Evolutionary conservation across 2,888 invertebrate genomes (phyloP), one percentile per base, ranked within the genome.

Genomic region (Ornithoptera alexandrae): DNA sequence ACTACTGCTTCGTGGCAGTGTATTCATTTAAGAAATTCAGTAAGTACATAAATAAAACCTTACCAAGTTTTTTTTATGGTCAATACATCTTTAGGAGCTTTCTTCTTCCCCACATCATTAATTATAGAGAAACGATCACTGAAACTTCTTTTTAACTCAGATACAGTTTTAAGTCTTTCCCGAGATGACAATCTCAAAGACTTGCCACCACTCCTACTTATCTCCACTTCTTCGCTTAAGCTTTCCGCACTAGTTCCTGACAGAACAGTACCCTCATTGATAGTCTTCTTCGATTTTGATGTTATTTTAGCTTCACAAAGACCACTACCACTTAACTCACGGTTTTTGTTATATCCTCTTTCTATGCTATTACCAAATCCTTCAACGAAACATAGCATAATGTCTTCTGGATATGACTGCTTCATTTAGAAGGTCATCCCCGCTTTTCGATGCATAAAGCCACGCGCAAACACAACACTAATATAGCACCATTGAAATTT

Each of bases 331-430:
- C 76, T 78, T 70, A 85, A 84, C 74, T 90, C 90, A 70, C 83
- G 79, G 77, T 77, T 84, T 73, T 86, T 88, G 68, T 80, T 86
- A 72, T 79, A 84, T 39, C 81, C 88, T 71, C 83, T 82, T 70
- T 87, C 86, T 20, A 73, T 76, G 72, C 84, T 84, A 74, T 92
- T 88, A 74, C 94, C 93, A 82, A 95, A 94, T 74, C 94, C 94
- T 89, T 95, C 95, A 79, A 95, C 94, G 80, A 95, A 95, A 90
- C 95, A 95, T 87, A 95, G 92, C 95, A 95, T 95, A 88, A 94
- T 94, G 84, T 92, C 90, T 78, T 92, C 89, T 76, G 91, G 81
- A 83, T 90, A 90, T 66, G 88, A 84, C 74, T 90, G 90, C 88
- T 90, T 92, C 92, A 92, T 92, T 86, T 91, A 92, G 85, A 88